Conservation (phyloP, 2,797 vertebrate genomes). For the Acridotheres tristis region DNA sequence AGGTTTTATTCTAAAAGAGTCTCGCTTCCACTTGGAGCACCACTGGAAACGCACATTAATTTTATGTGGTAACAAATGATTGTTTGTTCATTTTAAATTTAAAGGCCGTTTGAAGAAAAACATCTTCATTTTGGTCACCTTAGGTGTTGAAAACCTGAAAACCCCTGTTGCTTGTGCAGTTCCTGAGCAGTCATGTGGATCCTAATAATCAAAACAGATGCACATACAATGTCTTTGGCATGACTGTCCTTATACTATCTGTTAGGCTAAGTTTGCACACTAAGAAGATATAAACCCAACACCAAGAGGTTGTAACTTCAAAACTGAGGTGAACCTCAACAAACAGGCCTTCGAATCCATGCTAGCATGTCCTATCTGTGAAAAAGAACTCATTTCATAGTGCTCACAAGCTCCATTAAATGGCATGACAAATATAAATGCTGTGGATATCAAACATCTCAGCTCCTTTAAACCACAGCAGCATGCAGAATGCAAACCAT, state of each 20-base stretch:
- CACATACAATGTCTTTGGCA: background rate
- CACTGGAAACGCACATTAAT: conserved; percentile 22
- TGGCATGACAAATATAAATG: background rate
- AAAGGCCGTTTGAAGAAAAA: conserved; percentile 6
- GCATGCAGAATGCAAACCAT: background rate
- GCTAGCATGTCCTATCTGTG: background rate
- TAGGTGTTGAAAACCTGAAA: conserved; percentile 44
- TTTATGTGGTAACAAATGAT: conserved; percentile 38
- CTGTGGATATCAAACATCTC: background rate
- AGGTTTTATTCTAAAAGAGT: conserved; percentile 57
- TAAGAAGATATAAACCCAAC: conserved; percentile 14
- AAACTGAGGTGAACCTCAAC: background rate
- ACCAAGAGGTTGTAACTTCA: conserved; percentile 10
- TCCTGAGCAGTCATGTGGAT: conserved; percentile 27
- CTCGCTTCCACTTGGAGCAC: conserved; percentile 10
- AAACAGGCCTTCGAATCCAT: conserved; percentile 1
- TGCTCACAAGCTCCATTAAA: background rate
- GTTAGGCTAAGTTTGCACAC: background rate
- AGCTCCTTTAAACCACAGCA: background rate
- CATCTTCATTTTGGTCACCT: background rate
- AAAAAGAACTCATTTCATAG: background rate
- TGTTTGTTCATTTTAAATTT: conserved; percentile 61
- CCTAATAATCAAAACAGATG: conserved; percentile 45
- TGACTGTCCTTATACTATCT: background rate
- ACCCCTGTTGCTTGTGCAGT: background rate